phyloP scores from a whole-genome alignment of 2,797 vertebrate species.

The Arnoldichthys spilopterus region DNA sequence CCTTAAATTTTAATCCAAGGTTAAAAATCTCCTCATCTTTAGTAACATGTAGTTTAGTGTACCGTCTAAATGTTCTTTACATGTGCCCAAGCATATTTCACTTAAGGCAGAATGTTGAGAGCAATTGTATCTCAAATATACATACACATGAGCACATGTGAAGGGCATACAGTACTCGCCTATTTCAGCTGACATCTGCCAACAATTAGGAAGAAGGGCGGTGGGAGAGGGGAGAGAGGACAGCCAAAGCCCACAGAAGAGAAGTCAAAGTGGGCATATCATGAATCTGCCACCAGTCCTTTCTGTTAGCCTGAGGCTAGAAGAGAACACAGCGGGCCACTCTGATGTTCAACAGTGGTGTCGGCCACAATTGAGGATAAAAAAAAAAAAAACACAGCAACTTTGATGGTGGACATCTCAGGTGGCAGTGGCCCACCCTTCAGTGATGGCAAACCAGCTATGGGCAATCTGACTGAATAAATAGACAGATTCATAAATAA shows the following conservation, averaged over 20 bases:
- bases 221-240: conserved; percentile 30
- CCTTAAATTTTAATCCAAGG: too few relatives aligned
- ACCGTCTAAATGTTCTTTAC: background rate
- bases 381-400: background rate
- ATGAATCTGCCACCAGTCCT: conserved; percentile 5
- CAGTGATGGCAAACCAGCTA: conserved; percentile 63
- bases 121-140: conserved; percentile 38
- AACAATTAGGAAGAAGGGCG: conserved; percentile 47
- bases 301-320: conserved; percentile 23
- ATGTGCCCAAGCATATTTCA: conserved; percentile 22
- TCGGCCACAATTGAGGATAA: background rate
- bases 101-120: background rate
- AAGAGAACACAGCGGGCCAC: conserved; percentile 12
- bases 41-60: background rate
- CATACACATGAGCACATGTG: conserved; percentile 33
- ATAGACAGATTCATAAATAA: conserved; percentile 71
- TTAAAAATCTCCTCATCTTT: too few relatives aligned
- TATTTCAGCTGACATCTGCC: conserved; percentile 54
- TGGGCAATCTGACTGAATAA: conserved; percentile 68
- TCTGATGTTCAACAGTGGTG: conserved; percentile 25
- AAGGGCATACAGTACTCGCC: conserved; percentile 2
- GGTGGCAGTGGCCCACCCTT: conserved; percentile 38
- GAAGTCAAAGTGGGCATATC: background rate
- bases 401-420: conserved; percentile 26
- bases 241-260: conserved; percentile 31